Evolutionary conservation across 2,113 vertebrate genomes (phyloP).

Genomic region (Mungos mungo): DNA sequence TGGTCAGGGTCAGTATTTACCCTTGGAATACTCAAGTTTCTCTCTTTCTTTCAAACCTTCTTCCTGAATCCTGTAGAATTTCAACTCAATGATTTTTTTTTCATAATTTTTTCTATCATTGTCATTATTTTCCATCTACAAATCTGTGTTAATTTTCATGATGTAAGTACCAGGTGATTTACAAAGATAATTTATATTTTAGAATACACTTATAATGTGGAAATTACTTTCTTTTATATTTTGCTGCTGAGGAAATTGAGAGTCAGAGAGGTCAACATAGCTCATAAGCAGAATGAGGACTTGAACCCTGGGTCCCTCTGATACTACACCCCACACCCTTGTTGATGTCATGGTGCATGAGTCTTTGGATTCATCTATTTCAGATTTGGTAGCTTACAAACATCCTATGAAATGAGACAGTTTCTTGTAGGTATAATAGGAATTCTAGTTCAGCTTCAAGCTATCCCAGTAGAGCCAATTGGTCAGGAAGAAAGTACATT

Average conservation of each 20-base stretch:
- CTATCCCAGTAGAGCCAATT: neutral
- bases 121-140: neutral
- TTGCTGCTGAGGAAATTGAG: neutral
- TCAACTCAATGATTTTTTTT: neutral
- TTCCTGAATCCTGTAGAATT: neutral
- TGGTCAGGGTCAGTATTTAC: neutral
- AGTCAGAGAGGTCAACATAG: neutral
- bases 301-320: neutral
- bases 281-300: neutral
- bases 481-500: neutral
- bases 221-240: neutral
- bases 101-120: neutral
- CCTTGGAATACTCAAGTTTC: neutral
- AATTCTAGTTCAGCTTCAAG: neutral
- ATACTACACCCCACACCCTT: neutral
- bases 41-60: neutral
- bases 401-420: neutral
- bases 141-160: neutral
- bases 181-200: conserved; percentile 11
- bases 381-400: neutral
- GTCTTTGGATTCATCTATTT: neutral
- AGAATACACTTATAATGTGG: neutral
- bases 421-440: neutral
- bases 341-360: neutral
- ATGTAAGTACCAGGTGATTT: neutral